Base-by-base conservation (phyloP, 2,797 vertebrate genomes). In the Alcedo quadribrachys region DNA sequence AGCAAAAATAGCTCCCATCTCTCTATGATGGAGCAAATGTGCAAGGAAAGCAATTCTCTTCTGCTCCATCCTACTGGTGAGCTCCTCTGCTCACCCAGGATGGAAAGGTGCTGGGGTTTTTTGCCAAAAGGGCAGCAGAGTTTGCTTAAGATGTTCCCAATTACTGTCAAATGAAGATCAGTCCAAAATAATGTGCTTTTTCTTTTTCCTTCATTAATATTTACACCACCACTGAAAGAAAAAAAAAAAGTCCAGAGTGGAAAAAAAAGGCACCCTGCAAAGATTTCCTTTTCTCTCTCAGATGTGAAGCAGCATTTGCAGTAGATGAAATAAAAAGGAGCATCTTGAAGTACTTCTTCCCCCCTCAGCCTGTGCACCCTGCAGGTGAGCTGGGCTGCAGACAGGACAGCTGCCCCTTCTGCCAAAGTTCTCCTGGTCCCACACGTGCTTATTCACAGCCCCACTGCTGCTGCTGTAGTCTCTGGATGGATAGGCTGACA, bases 1-100 rank as follows among this genome's bases (percentile, higher is more conserved):
- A 89, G 65, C 35, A 90, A 88, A 94, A 95, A 77, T 54, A 85
- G 65, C 57, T 86, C 40, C 67, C 33, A 18, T 37, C 81, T 87
- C 53, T 81, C 42, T 76, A 1, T 27, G 63, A 90, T 16, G n/a
- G 0, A 80, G 33, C 61, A 84, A 74, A 84, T 40, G 68, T 65
- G 50, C 57, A 74, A 88, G 27, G 57, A 80, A 85, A 76, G 77
- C 78, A 81, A 30, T 84, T 87, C 68, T 67, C 24, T 32, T 84
- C 78, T 62, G 42, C 35, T 60, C 43, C 69, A 19, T 68, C 45
- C 76, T 76, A 15, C 51, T 62, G 28, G 25, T 75, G 66, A 81
- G 27, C 46, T 91, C 48, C 45, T 77, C 73, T 83, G 37, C 81
- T n/a, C 74, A 80, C 53, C 69, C 40, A 65, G 50, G 77, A 73